Conservation (phyloP, 2,888 invertebrate species). For the Lasioglossum malachurum region DNA sequence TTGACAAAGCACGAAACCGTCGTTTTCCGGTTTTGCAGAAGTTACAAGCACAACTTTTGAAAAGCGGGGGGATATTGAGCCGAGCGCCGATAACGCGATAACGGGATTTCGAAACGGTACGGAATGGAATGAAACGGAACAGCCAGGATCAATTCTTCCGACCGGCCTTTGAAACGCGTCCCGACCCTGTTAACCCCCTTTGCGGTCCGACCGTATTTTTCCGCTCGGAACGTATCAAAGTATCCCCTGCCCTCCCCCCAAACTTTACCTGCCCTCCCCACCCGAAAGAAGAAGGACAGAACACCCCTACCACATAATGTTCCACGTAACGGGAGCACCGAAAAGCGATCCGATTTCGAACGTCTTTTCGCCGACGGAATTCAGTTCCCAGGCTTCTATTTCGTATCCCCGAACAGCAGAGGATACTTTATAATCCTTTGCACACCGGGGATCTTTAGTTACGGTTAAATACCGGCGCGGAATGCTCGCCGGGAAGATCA, state of each 20-base stretch:
- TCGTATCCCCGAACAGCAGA: not conserved
- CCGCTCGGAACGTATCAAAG: not conserved
- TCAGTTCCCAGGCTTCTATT: not conserved
- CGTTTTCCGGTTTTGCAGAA: not conserved
- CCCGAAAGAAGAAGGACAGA: not conserved
- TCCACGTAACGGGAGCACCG: not conserved
- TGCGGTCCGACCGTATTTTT: conserved; percentile 7
- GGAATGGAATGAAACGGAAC: not conserved
- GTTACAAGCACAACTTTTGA: conserved; percentile 12
- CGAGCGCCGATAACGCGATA: conserved; percentile 21
- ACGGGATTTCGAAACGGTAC: conserved; percentile 26
- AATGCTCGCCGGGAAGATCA: not conserved
- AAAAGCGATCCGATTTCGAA: not conserved
- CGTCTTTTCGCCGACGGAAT: not conserved
- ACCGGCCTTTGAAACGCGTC: conserved; percentile 17
- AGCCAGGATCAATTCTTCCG: conserved; percentile 3
- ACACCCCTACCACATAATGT: not conserved
- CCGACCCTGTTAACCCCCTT: conserved; percentile 9
- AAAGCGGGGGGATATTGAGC: conserved; percentile 9
- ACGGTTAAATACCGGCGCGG: not conserved
- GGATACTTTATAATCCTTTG: not conserved
- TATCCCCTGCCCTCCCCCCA: not conserved
- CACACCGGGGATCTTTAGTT: not conserved
- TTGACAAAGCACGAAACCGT: not conserved
- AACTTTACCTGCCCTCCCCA: no score